A percentile compares a stretch with the other conserved stretches of the same genome.
Evolutionary conservation across 1,140 invertebrate genomes (phyloP).

Genomic region (Drosophila ironensis): DNA sequence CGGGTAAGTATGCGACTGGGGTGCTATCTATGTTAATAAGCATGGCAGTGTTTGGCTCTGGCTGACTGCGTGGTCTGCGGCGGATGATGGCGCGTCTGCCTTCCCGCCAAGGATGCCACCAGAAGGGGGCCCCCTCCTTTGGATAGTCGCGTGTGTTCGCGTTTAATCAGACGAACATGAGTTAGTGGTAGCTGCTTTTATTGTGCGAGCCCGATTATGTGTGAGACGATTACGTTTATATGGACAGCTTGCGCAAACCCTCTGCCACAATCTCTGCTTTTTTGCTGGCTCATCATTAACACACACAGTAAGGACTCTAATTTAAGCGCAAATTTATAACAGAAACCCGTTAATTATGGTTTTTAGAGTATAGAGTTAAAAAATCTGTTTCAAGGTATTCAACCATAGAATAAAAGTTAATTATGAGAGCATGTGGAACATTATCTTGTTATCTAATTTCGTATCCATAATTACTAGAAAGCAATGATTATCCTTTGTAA

Average conservation of each 20-base stretch:
- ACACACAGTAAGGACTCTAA: too few species aligned
- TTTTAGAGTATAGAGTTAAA: too few species aligned
- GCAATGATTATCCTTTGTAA: too few species aligned
- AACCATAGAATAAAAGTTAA: too few species aligned
- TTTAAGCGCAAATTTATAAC: too few species aligned
- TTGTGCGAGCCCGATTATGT: constrained; percentile 33
- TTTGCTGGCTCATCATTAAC: too few species aligned
- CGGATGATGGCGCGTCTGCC: constrained; percentile 10
- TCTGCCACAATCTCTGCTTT: not conserved
- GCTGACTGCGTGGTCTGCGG: constrained; percentile 56
- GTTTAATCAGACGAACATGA: constrained; percentile 70
- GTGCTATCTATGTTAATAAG: constrained; percentile 70
- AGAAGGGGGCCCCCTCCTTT: not conserved
- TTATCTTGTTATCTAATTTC: not conserved
- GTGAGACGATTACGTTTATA: constrained; percentile 15
- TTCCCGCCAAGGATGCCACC: not conserved
- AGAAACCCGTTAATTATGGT: too few species aligned
- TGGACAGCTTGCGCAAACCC: not conserved
- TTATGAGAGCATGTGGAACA: too few species aligned
- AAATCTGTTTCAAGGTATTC: too few species aligned
- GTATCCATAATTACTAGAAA: not conserved
- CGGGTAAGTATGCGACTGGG: constrained; percentile 19
- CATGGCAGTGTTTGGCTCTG: constrained; percentile 65
- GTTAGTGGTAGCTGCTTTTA: constrained; percentile 57
- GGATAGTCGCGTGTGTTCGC: constrained; percentile 50